These are phyloP conservation scores for Hemiscyllium ocellatum DNA, from an alignment of 2,113 vertebrate species.

Conservation along the genomic window DNA sequence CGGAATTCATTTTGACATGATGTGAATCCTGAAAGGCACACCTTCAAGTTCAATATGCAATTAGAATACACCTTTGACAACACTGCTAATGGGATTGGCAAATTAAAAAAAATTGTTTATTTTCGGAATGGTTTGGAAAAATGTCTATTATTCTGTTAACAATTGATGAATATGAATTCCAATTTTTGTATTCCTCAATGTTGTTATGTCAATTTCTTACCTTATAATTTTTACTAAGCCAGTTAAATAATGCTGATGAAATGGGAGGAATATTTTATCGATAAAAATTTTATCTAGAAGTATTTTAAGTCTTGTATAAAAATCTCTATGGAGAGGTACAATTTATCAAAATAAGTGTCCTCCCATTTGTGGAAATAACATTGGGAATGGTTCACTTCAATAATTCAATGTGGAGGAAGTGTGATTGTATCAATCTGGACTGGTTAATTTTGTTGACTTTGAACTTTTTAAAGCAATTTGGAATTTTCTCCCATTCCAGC, in stretches of 20 bases:
- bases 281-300: neutral
- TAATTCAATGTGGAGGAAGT: neutral
- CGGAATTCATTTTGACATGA: slow-evolving; percentile 23
- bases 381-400: neutral
- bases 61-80: slow-evolving; percentile 5
- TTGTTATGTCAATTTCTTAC: neutral
- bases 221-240: neutral
- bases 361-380: neutral
- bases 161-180: neutral
- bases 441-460: neutral
- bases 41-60: slow-evolving; percentile 29
- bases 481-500: slow-evolving; percentile 8
- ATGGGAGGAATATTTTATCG: neutral
- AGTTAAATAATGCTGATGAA: neutral
- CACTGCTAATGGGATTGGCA: slow-evolving; percentile 10
- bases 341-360: neutral
- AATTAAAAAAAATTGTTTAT: neutral
- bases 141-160: neutral
- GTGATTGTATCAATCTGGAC: neutral
- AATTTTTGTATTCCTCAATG: neutral
- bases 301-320: neutral
- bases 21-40: slow-evolving; percentile 31
- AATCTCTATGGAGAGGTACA: neutral
- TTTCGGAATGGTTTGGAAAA: neutral
- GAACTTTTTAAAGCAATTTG: no score